Conservation (phyloP, 2,888 invertebrate species). For the Ophion obscuratus region DNA sequence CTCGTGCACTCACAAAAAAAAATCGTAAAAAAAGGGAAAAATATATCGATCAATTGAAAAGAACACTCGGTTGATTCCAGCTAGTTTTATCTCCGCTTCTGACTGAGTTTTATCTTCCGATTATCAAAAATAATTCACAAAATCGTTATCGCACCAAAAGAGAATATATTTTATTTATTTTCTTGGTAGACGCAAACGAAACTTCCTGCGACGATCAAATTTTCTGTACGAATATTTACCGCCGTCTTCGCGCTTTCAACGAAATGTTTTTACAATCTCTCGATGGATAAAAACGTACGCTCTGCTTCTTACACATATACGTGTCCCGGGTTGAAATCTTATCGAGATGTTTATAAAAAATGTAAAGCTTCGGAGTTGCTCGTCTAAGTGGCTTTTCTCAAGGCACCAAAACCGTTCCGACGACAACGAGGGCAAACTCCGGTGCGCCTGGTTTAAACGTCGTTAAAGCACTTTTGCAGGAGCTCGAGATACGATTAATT, state of each 20-base stretch:
- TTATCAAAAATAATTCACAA: neutral
- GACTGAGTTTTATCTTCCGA: no score
- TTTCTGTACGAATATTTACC: neutral
- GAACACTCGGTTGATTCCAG: no score
- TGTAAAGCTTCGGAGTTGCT: conserved; percentile 21
- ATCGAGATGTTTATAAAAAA: conserved; percentile 45
- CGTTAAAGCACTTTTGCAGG: conserved; percentile 45
- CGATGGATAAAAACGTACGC: neutral
- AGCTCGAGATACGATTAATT: conserved; percentile 55
- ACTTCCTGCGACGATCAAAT: neutral
- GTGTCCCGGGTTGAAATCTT: neutral
- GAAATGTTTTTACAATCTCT: neutral
- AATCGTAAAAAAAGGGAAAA: neutral
- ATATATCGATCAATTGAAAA: no score
- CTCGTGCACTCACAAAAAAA: neutral
- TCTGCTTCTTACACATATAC: neutral
- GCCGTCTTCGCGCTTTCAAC: neutral
- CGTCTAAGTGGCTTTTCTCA: conserved; percentile 55
- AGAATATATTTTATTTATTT: neutral
- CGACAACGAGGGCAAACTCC: conserved; percentile 29
- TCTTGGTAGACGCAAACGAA: neutral
- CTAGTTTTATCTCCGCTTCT: neutral
- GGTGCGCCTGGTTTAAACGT: conserved; percentile 47
- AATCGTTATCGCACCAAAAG: neutral
- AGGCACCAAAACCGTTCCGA: conserved; percentile 23